Evolutionary conservation across 1,140 invertebrate species (phyloP).

Genomic region (Eupeodes corollae): DNA sequence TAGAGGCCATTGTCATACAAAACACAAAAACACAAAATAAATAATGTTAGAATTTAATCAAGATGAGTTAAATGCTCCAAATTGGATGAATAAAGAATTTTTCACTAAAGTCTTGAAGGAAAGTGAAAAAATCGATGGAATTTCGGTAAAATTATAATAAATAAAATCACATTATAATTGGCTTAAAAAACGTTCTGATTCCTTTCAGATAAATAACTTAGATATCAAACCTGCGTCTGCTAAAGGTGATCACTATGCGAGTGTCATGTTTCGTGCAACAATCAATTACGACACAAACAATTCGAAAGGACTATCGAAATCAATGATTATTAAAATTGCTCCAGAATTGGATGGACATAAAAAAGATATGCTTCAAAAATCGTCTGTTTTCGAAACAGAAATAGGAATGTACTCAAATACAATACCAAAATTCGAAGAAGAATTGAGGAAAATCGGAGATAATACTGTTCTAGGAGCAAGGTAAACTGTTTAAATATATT

Average conservation of each 20-base stretch:
- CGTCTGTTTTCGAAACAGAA: slow-evolving; percentile 7
- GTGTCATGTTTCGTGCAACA: background rate
- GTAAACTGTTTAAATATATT: background rate
- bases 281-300: background rate
- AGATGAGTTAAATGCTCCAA: slow-evolving; percentile 7
- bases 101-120: background rate
- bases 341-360: slow-evolving; percentile 4
- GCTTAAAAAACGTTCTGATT: background rate
- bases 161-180: background rate
- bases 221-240: background rate
- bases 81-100: slow-evolving; percentile 9
- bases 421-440: slow-evolving; percentile 1
- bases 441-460: background rate
- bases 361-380: background rate
- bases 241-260: slow-evolving; percentile 1
- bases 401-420: slow-evolving; percentile 5
- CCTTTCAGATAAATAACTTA: background rate
- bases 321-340: slow-evolving; percentile 2
- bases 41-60: slow-evolving; percentile 5
- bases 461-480: background rate
- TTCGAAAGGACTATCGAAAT: background rate
- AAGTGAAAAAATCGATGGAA: background rate
- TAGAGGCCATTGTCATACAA: too few species aligned
- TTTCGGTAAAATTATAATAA: background rate
- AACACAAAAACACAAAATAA: too few species aligned